These are phyloP conservation scores for Trematocara zebra DNA, from an alignment of 2,113 vertebrate species.

Conservation along the genomic window DNA sequence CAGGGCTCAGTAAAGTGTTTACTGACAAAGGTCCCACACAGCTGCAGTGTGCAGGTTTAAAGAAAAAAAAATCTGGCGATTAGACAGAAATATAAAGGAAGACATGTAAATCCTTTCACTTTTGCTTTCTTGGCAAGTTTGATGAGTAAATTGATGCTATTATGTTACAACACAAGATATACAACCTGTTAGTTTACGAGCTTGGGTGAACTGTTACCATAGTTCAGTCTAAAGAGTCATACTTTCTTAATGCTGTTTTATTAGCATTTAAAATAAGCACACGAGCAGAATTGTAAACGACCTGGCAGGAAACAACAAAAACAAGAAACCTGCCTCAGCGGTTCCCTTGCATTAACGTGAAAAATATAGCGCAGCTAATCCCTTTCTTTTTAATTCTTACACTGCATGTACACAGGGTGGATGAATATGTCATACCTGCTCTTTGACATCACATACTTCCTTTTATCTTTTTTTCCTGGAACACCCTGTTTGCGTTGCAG, in stretches of 20 bases:
- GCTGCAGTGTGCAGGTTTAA: neutral
- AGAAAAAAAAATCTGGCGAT: neutral
- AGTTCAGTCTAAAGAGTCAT: neutral
- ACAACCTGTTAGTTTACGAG: neutral
- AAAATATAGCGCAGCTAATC: constrained; percentile 18
- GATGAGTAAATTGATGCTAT: neutral
- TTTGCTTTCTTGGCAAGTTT: neutral
- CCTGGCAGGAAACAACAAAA: neutral
- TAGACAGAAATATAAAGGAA: neutral
- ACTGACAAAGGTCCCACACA: constrained; percentile 5
- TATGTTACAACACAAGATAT: neutral
- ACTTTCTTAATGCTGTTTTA: neutral
- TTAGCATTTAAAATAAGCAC: neutral
- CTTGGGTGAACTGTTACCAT: neutral
- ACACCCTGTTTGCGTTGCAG: neutral
- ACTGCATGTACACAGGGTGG: neutral
- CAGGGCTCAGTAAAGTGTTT: neutral
- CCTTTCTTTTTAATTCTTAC: neutral
- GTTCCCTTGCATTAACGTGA: constrained; percentile 18
- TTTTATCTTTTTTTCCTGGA: neutral
- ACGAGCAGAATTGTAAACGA: neutral
- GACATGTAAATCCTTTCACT: neutral
- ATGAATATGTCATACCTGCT: neutral
- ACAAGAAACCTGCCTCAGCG: neutral
- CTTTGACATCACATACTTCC: neutral